phyloP scores from a whole-genome alignment of 2,888 invertebrate genomes.

The Antitype chi region DNA sequence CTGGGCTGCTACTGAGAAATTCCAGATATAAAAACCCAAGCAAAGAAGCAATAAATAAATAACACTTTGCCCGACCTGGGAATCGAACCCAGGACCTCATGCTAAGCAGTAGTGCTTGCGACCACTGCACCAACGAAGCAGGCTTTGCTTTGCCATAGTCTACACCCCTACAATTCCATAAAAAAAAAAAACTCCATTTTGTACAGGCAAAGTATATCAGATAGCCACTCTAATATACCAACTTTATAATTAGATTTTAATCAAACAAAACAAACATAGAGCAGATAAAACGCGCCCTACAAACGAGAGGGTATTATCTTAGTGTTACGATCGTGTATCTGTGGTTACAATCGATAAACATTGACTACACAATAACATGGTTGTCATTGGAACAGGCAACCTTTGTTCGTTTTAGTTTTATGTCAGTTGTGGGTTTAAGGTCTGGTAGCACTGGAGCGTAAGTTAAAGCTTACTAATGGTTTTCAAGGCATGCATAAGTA shows the following conservation, averaged over 20 bases:
- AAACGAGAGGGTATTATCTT: constrained; percentile 74
- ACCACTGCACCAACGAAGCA: too few relatives aligned
- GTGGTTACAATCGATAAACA: constrained; percentile 71
- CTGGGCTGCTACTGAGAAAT: too few relatives aligned
- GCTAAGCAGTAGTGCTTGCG: too few relatives aligned
- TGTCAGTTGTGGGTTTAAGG: constrained; percentile 42
- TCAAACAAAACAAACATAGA: constrained; percentile 58
- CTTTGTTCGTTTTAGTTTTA: constrained; percentile 57
- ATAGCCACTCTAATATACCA: not conserved
- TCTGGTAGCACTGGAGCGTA: constrained; percentile 31
- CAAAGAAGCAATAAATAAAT: too few relatives aligned
- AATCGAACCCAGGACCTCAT: too few relatives aligned
- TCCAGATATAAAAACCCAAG: too few relatives aligned
- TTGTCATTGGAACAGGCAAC: constrained; percentile 71
- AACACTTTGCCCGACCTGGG: too few relatives aligned
- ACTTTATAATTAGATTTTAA: constrained; percentile 59
- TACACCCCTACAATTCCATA: too few relatives aligned
- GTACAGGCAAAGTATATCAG: too few relatives aligned
- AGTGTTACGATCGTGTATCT: constrained; percentile 74
- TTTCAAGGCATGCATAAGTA: not conserved
- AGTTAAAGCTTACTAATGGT: not conserved
- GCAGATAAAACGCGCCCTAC: constrained; percentile 62
- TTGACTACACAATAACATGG: constrained; percentile 66
- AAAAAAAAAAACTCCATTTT: too few relatives aligned
- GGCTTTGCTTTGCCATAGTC: too few relatives aligned